Evolutionary conservation across 2,113 vertebrate species (phyloP), one percentile per base, ranked within the genome.

Genomic region (Bothrops jararaca): DNA sequence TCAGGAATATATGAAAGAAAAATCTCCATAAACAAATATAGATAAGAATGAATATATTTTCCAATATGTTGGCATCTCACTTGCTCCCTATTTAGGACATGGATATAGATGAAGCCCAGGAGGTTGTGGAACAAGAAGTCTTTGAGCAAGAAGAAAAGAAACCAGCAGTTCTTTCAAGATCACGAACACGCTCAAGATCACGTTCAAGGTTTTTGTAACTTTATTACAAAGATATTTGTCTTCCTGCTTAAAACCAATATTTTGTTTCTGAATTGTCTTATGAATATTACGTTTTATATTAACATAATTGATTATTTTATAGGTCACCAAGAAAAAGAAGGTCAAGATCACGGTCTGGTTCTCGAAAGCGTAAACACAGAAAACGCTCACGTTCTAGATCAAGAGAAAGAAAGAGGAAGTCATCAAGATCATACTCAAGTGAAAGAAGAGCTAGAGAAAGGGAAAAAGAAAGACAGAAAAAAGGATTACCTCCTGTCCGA

Each of bases 381-480:
- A 99, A 99, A 88, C 98, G 99, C 6, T 99, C 99, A 0, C 98
- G 99, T 0, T 99, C 99, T 0, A 98, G 99, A 69, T 99, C 99
- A 52, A 97, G 99, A 95, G 99, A 99, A 90, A 98, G 99, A 89
- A 99, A 99, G 95, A 99, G 99, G 94, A 99, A 99, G 91, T 98
- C 98, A 0, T 99, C 99, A 0, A 98, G 99, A 4, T 99, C 99
- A 0, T 99, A 99, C 89, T 99, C 99, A 2, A 99, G 99, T 95
- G 99, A 99, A 95, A 98, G 99, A 86, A 98, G 98, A 56, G 99
- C 99, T 5, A 96, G 98, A 90, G 99, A 99, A 89, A 97, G 98
- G 80, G 99, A 99, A 94, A 99, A 99, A 94, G 99, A 99, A 90
- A 97, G 99, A 0, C 99, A 99, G 96, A 99, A 99, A 96, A 99